Evolutionary conservation across 1,140 invertebrate species (phyloP).

Genomic region (Myzus persicae): DNA sequence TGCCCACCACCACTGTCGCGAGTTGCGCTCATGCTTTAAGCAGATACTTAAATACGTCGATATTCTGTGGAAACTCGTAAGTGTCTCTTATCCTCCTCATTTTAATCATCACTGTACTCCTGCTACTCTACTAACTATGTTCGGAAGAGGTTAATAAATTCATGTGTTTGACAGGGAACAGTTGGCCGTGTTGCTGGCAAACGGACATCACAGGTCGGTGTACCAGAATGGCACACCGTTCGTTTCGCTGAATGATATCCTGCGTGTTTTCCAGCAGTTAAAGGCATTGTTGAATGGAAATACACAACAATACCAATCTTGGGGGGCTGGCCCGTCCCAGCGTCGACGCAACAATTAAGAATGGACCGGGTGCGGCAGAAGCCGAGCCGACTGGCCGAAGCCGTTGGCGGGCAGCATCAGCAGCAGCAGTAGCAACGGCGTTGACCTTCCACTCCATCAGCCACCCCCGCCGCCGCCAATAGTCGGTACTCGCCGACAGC

Average conservation of each 20-base stretch:
- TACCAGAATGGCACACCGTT: not conserved
- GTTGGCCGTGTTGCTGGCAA: not conserved
- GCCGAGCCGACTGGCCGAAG: constrained; percentile 36
- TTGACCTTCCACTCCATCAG: too few relatives aligned
- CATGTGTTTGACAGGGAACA: not conserved
- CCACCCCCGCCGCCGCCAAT: too few relatives aligned
- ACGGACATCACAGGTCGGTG: not conserved
- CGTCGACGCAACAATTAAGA: constrained; percentile 26
- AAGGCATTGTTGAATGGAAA: not conserved
- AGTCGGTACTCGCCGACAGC: not conserved
- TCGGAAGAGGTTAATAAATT: too few relatives aligned
- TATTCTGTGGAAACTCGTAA: constrained; percentile 40
- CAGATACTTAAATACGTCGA: not conserved
- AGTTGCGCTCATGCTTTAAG: not conserved
- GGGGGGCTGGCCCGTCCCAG: not conserved
- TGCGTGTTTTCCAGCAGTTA: not conserved
- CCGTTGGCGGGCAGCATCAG: not conserved
- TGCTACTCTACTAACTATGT: too few relatives aligned
- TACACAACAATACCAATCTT: constrained; percentile 64
- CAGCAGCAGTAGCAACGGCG: too few relatives aligned
- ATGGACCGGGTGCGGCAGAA: constrained; percentile 40
- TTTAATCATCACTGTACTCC: too few relatives aligned
- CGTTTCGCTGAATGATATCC: not conserved
- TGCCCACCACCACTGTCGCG: not conserved
- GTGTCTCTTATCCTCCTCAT: not conserved